Base-by-base conservation (phyloP, 2,888 invertebrate genomes). In the Dynastes grantii region DNA sequence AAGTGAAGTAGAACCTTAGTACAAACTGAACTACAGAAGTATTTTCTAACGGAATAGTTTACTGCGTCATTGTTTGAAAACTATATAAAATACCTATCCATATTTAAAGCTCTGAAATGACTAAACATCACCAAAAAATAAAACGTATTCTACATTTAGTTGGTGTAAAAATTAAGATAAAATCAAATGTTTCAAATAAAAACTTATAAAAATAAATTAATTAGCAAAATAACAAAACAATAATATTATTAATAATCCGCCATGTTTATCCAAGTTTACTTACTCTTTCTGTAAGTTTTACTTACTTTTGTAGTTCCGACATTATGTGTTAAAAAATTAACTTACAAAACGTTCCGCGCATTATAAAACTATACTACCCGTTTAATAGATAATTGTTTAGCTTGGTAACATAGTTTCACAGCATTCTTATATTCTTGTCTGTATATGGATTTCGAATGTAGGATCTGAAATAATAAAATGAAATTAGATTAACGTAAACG, bases 391-490 rank as follows among this genome's bases (percentile, higher is more conserved):
- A 70, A 55, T 67, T 55, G 49, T 67, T 55, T 76, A 65, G 58
- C 58, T 78, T 51, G 78, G 78, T 78, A 80, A 76, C 70, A 65
- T 73, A 73, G 65, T 82, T 83, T 91, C 89, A 92, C 89, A 92
- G 89, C 91, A 92, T 91, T 87, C 91, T 90, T 88, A 92, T 90
- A 86, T 92, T 92, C 88, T 91, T 92, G 89, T 93, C 92, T 80
- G 92, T 91, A 88, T 90, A 91, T 80, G 93, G 93, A 85, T 92
- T 93, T 85, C 91, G 90, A 88, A 93, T 92, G 90, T 92, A 93
- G 83, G 91, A 90, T 88, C 93, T 93, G 91, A 51, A 91, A 92
- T 85, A 85, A 83, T 80, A 84, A 82, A 65, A 70, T 76, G 76
- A 70, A 65, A 11, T 51, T 76, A 70, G 49, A 2, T 45, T 45